phyloP scores from a whole-genome alignment of 2,113 vertebrate species.

The Ictidomys tridecemlineatus region DNA sequence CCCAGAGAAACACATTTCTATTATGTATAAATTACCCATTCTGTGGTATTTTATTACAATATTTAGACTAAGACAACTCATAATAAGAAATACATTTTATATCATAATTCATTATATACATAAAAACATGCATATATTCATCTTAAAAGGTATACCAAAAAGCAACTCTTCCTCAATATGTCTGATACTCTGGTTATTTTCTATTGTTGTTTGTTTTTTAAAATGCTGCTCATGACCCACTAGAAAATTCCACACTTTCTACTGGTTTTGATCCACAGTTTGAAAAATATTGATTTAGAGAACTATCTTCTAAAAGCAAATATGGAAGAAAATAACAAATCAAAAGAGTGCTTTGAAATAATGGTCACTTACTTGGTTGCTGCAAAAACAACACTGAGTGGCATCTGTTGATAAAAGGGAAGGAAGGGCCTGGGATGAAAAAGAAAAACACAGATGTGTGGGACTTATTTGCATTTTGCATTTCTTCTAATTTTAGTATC shows the following conservation, averaged over 20 bases:
- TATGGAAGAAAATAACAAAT: neutral
- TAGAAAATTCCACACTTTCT: neutral
- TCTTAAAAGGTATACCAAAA: neutral
- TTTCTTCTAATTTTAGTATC: neutral
- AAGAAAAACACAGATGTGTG: constrained; percentile 67
- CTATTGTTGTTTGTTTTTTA: neutral
- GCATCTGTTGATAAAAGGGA: constrained; percentile 84
- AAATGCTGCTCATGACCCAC: neutral
- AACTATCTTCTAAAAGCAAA: constrained; percentile 54
- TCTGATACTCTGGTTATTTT: constrained; percentile 10
- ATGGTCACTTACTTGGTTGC: constrained; percentile 88
- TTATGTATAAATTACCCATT: neutral
- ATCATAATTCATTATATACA: neutral
- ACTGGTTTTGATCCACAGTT: neutral
- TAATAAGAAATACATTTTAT: constrained; percentile 19
- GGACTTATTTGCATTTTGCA: neutral
- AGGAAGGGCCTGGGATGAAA: constrained; percentile 88
- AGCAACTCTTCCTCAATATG: neutral
- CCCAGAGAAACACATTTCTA: neutral
- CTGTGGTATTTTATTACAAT: neutral
- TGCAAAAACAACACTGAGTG: constrained; percentile 82
- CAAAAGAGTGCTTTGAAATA: constrained; percentile 21
- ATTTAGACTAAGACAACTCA: neutral
- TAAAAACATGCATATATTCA: neutral
- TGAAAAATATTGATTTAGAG: constrained; percentile 43